These are phyloP conservation scores for Phengaris alcon DNA, from an alignment of 2,888 invertebrate genomes.

Conservation along the genomic window DNA sequence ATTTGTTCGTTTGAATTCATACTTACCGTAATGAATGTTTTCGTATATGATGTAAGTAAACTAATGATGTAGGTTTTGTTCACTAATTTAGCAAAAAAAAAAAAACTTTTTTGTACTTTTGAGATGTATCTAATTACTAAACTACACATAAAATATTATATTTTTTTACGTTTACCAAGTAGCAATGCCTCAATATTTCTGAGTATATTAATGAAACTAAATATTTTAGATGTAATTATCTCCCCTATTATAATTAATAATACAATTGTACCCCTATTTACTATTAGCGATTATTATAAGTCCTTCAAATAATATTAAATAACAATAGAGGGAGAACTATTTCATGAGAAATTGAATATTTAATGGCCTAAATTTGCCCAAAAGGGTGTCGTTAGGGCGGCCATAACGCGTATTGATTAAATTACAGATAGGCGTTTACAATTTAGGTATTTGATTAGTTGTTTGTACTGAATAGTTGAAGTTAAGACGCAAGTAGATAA, in stretches of 20 bases:
- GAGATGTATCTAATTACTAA: too few species aligned
- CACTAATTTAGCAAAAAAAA: too few species aligned
- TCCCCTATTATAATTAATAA: background rate
- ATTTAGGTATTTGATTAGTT: constrained; percentile 26
- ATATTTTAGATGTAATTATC: too few species aligned
- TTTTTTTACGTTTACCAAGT: too few species aligned
- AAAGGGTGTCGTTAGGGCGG: background rate
- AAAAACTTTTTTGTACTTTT: too few species aligned
- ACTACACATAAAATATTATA: too few species aligned
- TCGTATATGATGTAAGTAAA: too few species aligned
- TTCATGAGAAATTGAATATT: constrained; percentile 1
- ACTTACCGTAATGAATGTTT: too few species aligned
- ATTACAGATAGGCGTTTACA: constrained; percentile 25
- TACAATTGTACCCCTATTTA: background rate
- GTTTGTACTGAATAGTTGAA: constrained; percentile 20
- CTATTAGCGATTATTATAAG: background rate
- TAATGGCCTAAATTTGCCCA: constrained; percentile 12
- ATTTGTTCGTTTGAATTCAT: too few species aligned
- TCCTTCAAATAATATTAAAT: background rate
- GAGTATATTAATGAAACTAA: too few species aligned
- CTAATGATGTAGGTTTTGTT: too few species aligned
- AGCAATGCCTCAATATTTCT: too few species aligned
- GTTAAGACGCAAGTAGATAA: background rate
- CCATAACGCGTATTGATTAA: constrained; percentile 22
- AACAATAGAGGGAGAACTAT: constrained; percentile 1